A percentile compares a stretch with the other conserved stretches of the same genome.
phyloP scores from a whole-genome alignment of 2,113 vertebrate genomes.

The Kobus ellipsiprymnus region DNA sequence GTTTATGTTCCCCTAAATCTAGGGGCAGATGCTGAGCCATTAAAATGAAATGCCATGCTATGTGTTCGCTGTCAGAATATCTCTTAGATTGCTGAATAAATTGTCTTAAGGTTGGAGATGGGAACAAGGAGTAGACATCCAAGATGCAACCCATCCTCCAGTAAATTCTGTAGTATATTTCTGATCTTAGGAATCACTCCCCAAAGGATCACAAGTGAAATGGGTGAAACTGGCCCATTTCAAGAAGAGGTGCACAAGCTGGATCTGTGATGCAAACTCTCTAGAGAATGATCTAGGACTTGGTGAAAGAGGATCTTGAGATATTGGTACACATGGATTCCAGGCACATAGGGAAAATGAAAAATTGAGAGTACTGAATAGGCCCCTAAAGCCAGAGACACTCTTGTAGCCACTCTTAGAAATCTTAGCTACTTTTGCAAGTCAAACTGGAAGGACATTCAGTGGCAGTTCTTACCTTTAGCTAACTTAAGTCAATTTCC shows the following conservation, averaged over 20 bases:
- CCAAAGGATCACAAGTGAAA: not conserved
- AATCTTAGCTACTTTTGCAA: not conserved
- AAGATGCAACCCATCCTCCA: not conserved
- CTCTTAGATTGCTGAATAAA: not conserved
- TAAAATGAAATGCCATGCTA: not conserved
- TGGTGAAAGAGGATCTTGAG: not conserved
- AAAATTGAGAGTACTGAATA: not conserved
- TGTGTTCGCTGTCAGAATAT: not conserved
- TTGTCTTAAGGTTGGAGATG: not conserved
- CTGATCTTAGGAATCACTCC: not conserved
- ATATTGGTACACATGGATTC: not conserved
- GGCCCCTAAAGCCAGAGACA: not conserved
- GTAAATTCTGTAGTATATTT: not conserved
- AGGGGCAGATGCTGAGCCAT: not conserved
- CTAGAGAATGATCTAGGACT: not conserved
- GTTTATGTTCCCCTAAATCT: not conserved
- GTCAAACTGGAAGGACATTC: not conserved
- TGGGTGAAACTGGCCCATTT: not conserved
- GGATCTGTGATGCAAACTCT: not conserved
- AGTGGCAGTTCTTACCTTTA: not conserved
- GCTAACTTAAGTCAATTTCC: conserved; percentile 20
- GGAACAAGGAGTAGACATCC: not conserved
- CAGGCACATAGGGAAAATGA: not conserved
- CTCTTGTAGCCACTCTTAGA: not conserved
- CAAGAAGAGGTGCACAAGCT: not conserved